Evolutionary conservation across 2,113 vertebrate genomes (phyloP), one percentile per base, ranked within the genome.

Genomic region (Galbula dea): DNA sequence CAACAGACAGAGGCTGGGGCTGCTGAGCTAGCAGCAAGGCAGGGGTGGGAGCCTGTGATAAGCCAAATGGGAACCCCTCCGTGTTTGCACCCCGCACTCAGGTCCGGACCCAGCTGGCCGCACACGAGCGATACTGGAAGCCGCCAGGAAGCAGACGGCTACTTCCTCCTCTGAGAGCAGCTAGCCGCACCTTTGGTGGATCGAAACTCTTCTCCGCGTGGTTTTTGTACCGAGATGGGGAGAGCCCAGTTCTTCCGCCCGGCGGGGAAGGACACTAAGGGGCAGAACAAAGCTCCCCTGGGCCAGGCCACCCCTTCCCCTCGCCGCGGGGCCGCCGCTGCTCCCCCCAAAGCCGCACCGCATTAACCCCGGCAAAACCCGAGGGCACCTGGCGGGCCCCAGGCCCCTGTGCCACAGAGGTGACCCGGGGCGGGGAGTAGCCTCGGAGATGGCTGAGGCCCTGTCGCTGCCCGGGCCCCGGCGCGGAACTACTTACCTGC

Each of bases 401-500:
- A 19, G 30, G 6, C 34, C 48, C 13, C 37, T 12, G 46, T 15
- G 32, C 45, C 30, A 7, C 39, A 12, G 52, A 30, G 16, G 13
- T 16, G 57, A 73, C 59, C 45, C 6, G 37, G 37, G 34, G 29
- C 57, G 27, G 6, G 36, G 48, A 54, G 41, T 9, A 6, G 7
- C 18, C 54, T 75, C 61, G 27, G 37, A 8, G 14, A 4, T 10
- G 10, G 24, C 69, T 39, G 39, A 16, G 34, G 22, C 61, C 27
- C 63, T 67, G 41, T 63, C 5, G 34, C 51, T 26, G 6, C 58
- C 39, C 32, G 54, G 20, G 26, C 58, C 34, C 36, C 26, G 43
- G 43, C 18, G 21, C 39, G 22, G 58, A 57, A n/a, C 6, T n/a
- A 97, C 97, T 98, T 97, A 98, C 98, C 98, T 94, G 94, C 66